These are phyloP conservation scores for Gymnoscelis rufifasciata DNA, from an alignment of 2,888 invertebrate genomes.

Conservation along the genomic window DNA sequence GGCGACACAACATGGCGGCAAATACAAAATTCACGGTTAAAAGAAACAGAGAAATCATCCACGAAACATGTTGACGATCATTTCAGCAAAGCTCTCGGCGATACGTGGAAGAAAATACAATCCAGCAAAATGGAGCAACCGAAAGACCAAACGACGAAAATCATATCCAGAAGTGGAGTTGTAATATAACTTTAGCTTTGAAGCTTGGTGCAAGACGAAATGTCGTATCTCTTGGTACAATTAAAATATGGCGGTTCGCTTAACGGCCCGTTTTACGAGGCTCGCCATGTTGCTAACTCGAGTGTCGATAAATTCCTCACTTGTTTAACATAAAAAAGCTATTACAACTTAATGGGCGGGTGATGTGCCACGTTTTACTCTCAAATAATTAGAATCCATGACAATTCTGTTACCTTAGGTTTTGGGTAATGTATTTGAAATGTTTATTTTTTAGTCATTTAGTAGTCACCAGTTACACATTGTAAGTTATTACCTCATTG, in stretches of 20 bases:
- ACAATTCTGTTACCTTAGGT: slow-evolving; percentile 70
- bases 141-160: slow-evolving; percentile 63
- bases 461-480: slow-evolving; percentile 75
- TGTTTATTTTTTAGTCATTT: slow-evolving; percentile 68
- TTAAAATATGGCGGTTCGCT: slow-evolving; percentile 48
- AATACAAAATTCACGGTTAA: slow-evolving; percentile 81
- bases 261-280: slow-evolving; percentile 63
- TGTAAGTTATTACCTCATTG: slow-evolving; percentile 76
- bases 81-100: slow-evolving; percentile 93
- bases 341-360: slow-evolving; percentile 45
- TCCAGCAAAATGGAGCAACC: slow-evolving; percentile 73
- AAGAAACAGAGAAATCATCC: slow-evolving; percentile 60
- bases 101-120: slow-evolving; percentile 89
- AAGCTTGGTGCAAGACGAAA: too few species aligned
- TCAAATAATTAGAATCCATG: slow-evolving; percentile 52
- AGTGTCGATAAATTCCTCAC: slow-evolving; percentile 67
- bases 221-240: slow-evolving; percentile 27
- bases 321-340: slow-evolving; percentile 59
- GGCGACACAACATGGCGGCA: slow-evolving; percentile 91
- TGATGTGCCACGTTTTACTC: slow-evolving; percentile 35
- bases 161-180: slow-evolving; percentile 72
- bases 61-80: slow-evolving; percentile 87
- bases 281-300: slow-evolving; percentile 56
- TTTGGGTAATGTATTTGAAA: slow-evolving; percentile 53
- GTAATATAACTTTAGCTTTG: slow-evolving; percentile 71